Base-by-base conservation (phyloP, 2,113 vertebrate species). In the Lasiurus borealis region DNA sequence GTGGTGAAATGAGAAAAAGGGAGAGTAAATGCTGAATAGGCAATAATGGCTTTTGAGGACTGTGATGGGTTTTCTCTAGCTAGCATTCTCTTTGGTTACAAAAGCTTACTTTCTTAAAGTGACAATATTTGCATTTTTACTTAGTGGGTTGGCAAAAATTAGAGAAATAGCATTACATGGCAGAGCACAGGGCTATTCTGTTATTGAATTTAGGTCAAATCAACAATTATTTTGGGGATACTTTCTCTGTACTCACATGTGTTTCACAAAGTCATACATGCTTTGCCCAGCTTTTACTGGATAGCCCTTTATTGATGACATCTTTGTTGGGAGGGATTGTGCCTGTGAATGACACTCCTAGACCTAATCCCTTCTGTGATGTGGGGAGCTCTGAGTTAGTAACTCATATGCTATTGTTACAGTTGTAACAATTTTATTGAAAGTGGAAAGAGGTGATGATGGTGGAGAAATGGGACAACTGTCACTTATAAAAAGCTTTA, bases 61-160 rank as follows among this genome's bases (percentile, higher is more conserved):
- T 69, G 31, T 71, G 69, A 64, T 48, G 10, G 23, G 31, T 40
- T 80, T 40, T 57, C 34, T 92, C 3, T 64, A 50, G 34, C 15
- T 19, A 86, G 36, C 52, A 50, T 90, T 96, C 40, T 71, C 29
- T 72, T 84, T 73, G 72, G 78, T 52, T 73, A 77, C 34, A 71
- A 80, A 94, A 84, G n/a, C 76, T 89, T 14, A 64, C 40, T 91
- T 85, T 77, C 69, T 95, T 48, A 25, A 93, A 96, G 94, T 80
- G 73, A 93, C 54, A 57, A 34, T 69, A 93, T 96, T 97, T 98
- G 95, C 88, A 96, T 96, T 97, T 97, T 91, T 27, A 94, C 78
- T 92, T 95, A 91, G 95, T 94, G 52, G 40, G 29, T 91, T 95
- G 76, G 27, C 93, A 78, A 89, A 96, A 96, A n/a, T 93, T 77